A percentile compares a stretch with the other conserved stretches of the same genome.
These are phyloP conservation scores for Microtus richardsoni DNA, from an alignment of 2,113 vertebrate species.

Conservation along the genomic window DNA sequence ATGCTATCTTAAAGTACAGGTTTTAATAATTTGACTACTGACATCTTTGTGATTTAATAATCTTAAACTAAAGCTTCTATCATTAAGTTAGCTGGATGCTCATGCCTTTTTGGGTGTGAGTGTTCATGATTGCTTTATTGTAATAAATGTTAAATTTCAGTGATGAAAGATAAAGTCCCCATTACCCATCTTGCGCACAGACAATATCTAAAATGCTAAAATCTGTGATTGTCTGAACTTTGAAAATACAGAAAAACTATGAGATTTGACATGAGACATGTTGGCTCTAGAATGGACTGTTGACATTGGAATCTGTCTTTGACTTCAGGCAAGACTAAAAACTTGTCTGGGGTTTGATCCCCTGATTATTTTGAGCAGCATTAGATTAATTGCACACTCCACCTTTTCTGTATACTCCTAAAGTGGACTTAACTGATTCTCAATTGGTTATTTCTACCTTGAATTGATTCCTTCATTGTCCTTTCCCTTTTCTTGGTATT, in stretches of 20 bases:
- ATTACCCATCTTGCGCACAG: background rate
- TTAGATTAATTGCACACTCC: background rate
- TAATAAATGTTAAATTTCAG: background rate
- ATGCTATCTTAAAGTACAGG: background rate
- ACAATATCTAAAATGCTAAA: background rate
- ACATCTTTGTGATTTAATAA: background rate
- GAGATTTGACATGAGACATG: background rate
- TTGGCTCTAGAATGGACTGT: fast-evolving
- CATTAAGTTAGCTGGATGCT: background rate
- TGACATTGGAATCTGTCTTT: fast-evolving
- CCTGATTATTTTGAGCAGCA: background rate
- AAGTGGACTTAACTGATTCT: background rate
- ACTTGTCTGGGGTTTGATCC: background rate
- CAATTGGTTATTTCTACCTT: background rate
- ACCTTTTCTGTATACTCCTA: background rate
- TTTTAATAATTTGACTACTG: background rate
- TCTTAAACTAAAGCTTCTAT: background rate
- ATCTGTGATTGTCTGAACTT: background rate
- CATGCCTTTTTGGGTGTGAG: background rate
- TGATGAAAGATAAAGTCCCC: background rate
- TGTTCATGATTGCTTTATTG: background rate
- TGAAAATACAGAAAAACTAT: background rate
- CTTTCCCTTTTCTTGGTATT: background rate
- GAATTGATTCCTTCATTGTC: background rate
- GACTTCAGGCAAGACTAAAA: background rate